These are phyloP conservation scores for Rhombomys opimus DNA, from an alignment of 2,113 vertebrate species.

Conservation along the genomic window DNA sequence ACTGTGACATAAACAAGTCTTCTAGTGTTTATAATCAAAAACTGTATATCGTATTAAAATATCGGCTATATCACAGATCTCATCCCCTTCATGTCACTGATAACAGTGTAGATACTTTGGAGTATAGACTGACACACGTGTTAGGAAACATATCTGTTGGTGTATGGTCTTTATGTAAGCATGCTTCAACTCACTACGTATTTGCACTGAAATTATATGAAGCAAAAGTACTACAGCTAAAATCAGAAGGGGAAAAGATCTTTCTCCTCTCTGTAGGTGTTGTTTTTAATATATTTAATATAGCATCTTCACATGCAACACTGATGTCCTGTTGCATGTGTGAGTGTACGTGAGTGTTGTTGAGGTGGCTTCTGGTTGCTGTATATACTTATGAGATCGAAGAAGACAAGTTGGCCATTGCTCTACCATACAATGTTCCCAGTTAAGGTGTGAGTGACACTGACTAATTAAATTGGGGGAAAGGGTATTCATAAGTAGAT, in stretches of 20 bases:
- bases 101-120: constrained; percentile 16
- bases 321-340: neutral
- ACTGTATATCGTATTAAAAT: constrained; percentile 49
- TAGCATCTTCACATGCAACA: neutral
- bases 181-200: neutral
- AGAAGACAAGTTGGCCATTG: neutral
- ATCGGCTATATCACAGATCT: constrained; percentile 52
- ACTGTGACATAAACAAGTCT: constrained; percentile 61
- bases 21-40: constrained; percentile 62
- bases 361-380: neutral
- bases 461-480: constrained; percentile 67
- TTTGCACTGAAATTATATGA: neutral
- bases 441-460: constrained; percentile 65
- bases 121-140: neutral
- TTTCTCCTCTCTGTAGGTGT: neutral
- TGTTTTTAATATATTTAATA: neutral
- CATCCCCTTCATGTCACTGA: constrained; percentile 56
- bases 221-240: neutral
- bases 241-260: neutral
- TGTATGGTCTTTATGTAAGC: neutral
- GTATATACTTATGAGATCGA: neutral
- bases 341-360: neutral
- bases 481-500: constrained; percentile 57
- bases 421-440: neutral
- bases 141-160: constrained; percentile 23